Evolutionary conservation across 1,140 invertebrate genomes (phyloP), one percentile per base, ranked within the genome.

Genomic region (Panulirus ornatus): DNA sequence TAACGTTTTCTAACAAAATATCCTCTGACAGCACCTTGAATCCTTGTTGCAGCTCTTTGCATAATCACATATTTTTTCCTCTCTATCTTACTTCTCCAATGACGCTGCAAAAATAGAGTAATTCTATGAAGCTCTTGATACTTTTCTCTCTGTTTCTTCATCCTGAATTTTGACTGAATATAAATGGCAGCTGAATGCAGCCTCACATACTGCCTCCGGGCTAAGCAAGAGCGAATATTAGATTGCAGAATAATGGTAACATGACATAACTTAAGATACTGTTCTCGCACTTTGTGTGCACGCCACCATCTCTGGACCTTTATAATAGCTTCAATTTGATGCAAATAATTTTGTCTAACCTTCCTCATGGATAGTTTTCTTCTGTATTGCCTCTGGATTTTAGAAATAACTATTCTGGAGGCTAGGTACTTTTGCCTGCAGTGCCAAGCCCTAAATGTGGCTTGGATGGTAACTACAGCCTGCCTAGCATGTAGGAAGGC

Each of bases 161-260:
- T 78, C 34, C 75, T 84, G 81, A 78, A 91, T 54, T 38, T 30
- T 85, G 81, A 66, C 73, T 91, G 91, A 38, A 91, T 47, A 14
- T 8, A 22, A 22, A 91, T n/a, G 19, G 71, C 75, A 11, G 87
- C n/a, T 14, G 51, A 58, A 27, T 42, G 70, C 19, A 85, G 19
- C 38, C 63, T 34, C 22, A 90, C 6, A 54, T 44, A 92, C 38
- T 58, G 30, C 47, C 82, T 85, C n/a, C 91, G 38, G 2, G 70
- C 78, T 27, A 82, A 34, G 30, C 44, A 76, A 22, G 70, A 66
- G 19, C 84, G 75, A 30, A 92, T 34, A 30, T 51, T 44, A 58
- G 88, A 63, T 63, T 92, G 91, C 9, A 92, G 44, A 27, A 82
- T 63, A 2, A 92, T 38, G 47, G 71, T 44, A 9, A 85, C 88